Percentiles rank a stretch among this genome's conserved stretches.
phyloP scores from a whole-genome alignment of 2,797 vertebrate species.

The Protosalanx chinensis region DNA sequence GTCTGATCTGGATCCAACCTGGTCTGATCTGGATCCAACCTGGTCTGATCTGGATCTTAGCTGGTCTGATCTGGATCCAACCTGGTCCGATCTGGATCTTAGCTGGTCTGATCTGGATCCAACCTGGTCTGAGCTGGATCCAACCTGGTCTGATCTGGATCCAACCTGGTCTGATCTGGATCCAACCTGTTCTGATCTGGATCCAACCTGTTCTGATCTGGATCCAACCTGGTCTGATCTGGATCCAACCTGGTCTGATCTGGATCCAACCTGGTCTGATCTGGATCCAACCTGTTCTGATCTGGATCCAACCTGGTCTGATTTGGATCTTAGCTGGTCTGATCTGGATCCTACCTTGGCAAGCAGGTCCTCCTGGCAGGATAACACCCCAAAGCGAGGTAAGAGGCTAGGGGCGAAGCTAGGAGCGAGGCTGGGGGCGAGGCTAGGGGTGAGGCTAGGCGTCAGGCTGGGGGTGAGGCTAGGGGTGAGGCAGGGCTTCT shows the following conservation, averaged over 20 bases:
- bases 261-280: too few species aligned
- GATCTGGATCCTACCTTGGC: constrained; percentile 73
- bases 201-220: not conserved
- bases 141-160: not conserved
- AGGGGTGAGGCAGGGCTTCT: constrained; percentile 74
- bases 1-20: too few species aligned
- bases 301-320: not conserved
- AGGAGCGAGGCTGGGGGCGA: constrained; percentile 72
- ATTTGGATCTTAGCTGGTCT: not conserved
- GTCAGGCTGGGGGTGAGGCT: constrained; percentile 68
- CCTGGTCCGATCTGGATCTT: too few species aligned
- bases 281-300: too few species aligned
- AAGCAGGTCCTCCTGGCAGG: constrained; percentile 80
- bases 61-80: too few species aligned
- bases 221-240: too few species aligned
- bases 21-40: too few species aligned
- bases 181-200: not conserved
- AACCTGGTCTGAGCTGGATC: not conserved
- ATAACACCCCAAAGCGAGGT: constrained; percentile 85
- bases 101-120: too few species aligned
- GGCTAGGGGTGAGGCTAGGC: constrained; percentile 71
- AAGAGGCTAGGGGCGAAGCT: constrained; percentile 64
- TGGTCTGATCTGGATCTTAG: too few species aligned
- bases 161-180: constrained; percentile 65
- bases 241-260: too few species aligned